A percentile compares a stretch with the other conserved stretches of the same genome.
Evolutionary conservation across 2,797 vertebrate genomes (phyloP).

Genomic region (Lagocephalus sceleratus): DNA sequence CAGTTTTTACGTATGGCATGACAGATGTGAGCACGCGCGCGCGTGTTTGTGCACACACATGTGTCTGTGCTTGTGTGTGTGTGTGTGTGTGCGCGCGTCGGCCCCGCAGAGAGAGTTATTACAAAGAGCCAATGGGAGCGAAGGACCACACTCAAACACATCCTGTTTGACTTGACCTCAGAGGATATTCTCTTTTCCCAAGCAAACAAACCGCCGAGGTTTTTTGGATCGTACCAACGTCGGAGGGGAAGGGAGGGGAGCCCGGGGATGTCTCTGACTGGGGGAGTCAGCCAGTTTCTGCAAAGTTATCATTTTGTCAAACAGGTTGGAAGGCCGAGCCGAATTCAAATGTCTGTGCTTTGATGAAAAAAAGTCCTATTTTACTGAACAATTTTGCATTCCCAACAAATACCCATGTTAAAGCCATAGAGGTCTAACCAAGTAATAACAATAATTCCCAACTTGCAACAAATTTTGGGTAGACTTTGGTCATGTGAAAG

Average conservation of each 20-base stretch:
- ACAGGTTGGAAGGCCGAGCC: not conserved
- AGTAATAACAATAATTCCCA: too few species aligned
- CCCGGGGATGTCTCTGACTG: slow-evolving; percentile 57
- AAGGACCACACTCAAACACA: slow-evolving; percentile 69
- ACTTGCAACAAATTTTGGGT: too few species aligned
- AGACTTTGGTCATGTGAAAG: not conserved
- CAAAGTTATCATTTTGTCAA: slow-evolving; percentile 25
- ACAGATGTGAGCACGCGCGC: slow-evolving; percentile 25
- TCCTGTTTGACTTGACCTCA: slow-evolving; percentile 78
- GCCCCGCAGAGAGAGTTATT: slow-evolving; percentile 60
- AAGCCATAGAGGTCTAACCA: too few species aligned
- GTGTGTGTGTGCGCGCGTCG: slow-evolving; percentile 30
- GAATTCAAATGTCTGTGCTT: too few species aligned
- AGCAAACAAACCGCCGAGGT: slow-evolving; percentile 70
- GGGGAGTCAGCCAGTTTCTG: slow-evolving; percentile 50
- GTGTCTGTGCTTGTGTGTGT: slow-evolving; percentile 19
- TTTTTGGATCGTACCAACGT: slow-evolving; percentile 72
- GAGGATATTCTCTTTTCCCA: slow-evolving; percentile 77
- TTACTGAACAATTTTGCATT: too few species aligned
- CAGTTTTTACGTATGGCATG: slow-evolving; percentile 42
- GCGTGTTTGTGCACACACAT: slow-evolving; percentile 11
- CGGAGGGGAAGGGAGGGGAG: slow-evolving; percentile 67
- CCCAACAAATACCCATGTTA: too few species aligned
- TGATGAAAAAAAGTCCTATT: too few species aligned
- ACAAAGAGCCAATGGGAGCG: slow-evolving; percentile 65